A percentile compares a stretch with the other conserved stretches of the same genome.
Evolutionary conservation across 2,113 vertebrate genomes (phyloP).

Genomic region (Camarhynchus parvulus): DNA sequence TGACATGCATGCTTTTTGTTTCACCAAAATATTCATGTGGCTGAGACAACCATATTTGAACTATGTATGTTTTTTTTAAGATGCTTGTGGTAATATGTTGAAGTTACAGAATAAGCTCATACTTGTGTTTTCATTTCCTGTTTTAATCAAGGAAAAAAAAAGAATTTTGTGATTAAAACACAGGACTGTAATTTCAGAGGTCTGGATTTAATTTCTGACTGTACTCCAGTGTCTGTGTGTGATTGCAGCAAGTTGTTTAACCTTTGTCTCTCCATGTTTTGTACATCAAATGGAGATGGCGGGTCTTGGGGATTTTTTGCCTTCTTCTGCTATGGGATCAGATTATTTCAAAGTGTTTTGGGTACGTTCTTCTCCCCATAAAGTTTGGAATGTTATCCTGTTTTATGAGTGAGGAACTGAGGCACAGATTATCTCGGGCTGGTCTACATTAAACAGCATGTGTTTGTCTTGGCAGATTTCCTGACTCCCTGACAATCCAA

Average conservation of each 20-base stretch:
- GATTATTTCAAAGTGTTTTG: background rate
- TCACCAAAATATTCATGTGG: background rate
- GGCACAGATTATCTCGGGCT: background rate
- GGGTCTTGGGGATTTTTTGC: background rate
- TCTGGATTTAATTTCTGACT: conserved; percentile 27
- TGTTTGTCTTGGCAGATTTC: conserved; percentile 50
- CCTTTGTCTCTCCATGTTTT: background rate
- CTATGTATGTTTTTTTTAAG: background rate
- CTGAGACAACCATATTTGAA: background rate
- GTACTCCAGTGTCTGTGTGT: background rate
- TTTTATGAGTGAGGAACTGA: conserved; percentile 5
- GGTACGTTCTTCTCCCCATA: background rate
- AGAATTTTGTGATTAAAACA: conserved; percentile 34
- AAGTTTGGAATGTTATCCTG: background rate
- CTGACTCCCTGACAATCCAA: conserved; percentile 19
- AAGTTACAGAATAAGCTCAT: background rate
- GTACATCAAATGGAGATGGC: background rate
- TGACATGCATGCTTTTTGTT: background rate
- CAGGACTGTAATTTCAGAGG: background rate
- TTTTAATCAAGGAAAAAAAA: conserved; percentile 18
- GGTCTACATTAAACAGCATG: conserved; percentile 16
- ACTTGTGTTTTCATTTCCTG: background rate
- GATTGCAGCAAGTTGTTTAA: conserved; percentile 5
- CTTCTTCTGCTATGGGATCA: background rate
- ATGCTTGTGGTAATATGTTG: background rate